phyloP scores from a whole-genome alignment of 2,797 vertebrate species.

The Hydrolagus colliei region DNA sequence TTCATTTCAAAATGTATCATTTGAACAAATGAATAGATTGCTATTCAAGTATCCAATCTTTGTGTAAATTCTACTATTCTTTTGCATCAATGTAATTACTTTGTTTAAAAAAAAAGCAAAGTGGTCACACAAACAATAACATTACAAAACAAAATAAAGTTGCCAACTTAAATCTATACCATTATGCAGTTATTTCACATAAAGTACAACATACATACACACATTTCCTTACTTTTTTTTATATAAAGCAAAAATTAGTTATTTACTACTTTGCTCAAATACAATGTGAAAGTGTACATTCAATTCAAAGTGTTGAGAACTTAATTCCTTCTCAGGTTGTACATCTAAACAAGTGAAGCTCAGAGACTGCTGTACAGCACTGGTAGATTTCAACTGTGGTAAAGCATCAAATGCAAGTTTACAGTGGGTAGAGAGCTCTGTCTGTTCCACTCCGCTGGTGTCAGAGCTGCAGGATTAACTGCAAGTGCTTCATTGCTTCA shows the following conservation, averaged over 20 bases:
- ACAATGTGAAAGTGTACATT: not conserved
- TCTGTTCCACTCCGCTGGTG: not conserved
- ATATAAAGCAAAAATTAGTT: not conserved
- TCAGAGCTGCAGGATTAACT: not conserved
- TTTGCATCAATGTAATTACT: not conserved
- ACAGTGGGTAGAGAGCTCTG: not conserved
- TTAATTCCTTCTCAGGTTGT: conserved; percentile 23
- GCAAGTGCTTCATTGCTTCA: not conserved
- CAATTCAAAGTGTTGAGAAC: conserved; percentile 7
- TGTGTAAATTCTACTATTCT: not conserved
- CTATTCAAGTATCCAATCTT: not conserved
- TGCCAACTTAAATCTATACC: not conserved
- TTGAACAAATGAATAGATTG: not conserved
- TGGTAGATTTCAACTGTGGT: no score
- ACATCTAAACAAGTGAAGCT: not conserved
- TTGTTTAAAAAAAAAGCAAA: not conserved
- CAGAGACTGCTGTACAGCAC: not conserved
- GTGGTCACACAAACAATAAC: not conserved
- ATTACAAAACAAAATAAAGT: not conserved
- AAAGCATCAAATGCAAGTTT: not conserved
- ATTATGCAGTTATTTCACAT: not conserved
- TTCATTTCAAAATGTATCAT: no score
- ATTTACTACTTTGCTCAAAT: not conserved
- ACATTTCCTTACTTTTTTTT: not conserved
- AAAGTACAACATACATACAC: not conserved